Evolutionary conservation across 2,797 vertebrate species (phyloP), one percentile per base, ranked within the genome.

Genomic region (Cheirogaleus major): DNA sequence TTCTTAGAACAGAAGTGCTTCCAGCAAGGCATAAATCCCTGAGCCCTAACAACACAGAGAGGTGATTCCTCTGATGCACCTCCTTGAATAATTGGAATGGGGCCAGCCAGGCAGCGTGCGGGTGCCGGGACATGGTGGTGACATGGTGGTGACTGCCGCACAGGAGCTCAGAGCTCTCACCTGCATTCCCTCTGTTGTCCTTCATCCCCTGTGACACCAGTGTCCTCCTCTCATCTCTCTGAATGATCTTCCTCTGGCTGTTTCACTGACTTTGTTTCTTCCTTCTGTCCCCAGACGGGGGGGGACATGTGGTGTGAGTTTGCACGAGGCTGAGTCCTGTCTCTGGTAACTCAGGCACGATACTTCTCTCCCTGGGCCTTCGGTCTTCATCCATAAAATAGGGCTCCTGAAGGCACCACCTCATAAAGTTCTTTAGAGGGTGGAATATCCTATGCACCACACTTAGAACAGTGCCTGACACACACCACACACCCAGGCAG

Each of bases 41-140:
- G 3, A 20, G 27, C 23, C 48, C 35, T 59, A 65, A 57, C 52
- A n/a, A 65, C 23, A 2, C 13, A 10, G 69, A 82, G 43, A 76
- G 63, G 57, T 6, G 2, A 15, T 57, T 41, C 50, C 57, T 67
- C 55, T 65, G 52, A 61, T 43, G 35, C 18, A 5, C 23, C 2
- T 69, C 14, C n/a, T n/a, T 4, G 23, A 76, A 50, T 52, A 12
- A 85, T 9, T 67, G 27, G 35, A 94, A 80, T 15, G 14, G 38
- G 48, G 2, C 3, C 12, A n/a, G 52, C 32, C 43, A n/a, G 82
- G 43, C 1, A 2, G 25, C 0, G 0, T 15, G 27, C 1, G 9
- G 38, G 75, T 0, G 0, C 55, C 55, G 43, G 79, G 52, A 32
- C 50, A 8, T 0, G 30, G 30, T 20, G 73, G 30, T 75, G 30